These are phyloP conservation scores for Nymphalis c-album DNA, from an alignment of 2,888 invertebrate genomes.

Conservation along the genomic window DNA sequence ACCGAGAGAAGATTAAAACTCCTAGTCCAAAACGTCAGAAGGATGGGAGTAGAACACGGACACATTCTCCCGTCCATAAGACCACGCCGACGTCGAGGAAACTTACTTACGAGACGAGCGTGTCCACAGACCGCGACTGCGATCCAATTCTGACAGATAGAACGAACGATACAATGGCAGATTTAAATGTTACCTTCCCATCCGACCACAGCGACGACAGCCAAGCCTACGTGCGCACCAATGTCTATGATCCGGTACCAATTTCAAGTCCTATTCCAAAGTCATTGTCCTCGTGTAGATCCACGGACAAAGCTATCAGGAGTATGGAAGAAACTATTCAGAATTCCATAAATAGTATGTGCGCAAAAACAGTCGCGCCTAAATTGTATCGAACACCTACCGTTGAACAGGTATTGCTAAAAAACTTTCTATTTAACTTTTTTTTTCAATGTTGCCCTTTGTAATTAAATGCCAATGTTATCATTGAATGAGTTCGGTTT, in stretches of 20 bases:
- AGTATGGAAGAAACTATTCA: constrained; percentile 51
- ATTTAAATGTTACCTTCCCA: constrained; percentile 73
- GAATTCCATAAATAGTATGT: constrained; percentile 50
- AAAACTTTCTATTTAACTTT: neutral
- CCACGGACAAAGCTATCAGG: constrained; percentile 52
- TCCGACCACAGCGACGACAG: constrained; percentile 64
- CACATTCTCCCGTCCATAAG: constrained; percentile 54
- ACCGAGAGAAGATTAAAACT: constrained; percentile 31
- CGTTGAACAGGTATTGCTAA: constrained; percentile 58
- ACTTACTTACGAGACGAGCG: constrained; percentile 64
- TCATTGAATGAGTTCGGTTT: no score
- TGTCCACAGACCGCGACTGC: constrained; percentile 60
- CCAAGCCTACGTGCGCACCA: constrained; percentile 40
- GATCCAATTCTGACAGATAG: constrained; percentile 70
- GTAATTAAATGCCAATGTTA: no score
- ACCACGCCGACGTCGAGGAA: constrained; percentile 51
- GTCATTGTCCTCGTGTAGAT: constrained; percentile 37
- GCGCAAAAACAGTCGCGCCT: constrained; percentile 37
- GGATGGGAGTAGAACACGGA: constrained; percentile 53
- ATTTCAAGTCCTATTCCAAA: constrained; percentile 37
- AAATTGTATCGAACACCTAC: constrained; percentile 45
- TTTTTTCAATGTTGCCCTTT: no score
- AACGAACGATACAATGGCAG: constrained; percentile 77
- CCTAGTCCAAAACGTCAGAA: constrained; percentile 40
- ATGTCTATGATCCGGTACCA: constrained; percentile 42